A percentile compares a stretch with the other conserved stretches of the same genome.
Conservation (phyloP, 2,888 invertebrate genomes). For the Synanthedon formicaeformis region DNA sequence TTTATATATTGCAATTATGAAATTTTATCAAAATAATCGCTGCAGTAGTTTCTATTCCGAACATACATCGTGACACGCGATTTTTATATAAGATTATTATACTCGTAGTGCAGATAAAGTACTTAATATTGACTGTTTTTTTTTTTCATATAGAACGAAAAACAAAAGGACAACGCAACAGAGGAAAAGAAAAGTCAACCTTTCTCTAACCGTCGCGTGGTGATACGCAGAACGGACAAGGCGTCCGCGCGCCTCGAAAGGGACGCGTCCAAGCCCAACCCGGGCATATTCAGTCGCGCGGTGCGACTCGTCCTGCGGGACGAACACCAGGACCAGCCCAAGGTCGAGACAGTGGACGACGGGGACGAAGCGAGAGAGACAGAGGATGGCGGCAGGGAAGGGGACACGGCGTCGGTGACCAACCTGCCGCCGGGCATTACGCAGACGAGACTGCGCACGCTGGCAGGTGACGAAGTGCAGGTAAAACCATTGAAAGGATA, state of each 20-base stretch:
- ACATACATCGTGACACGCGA: too few relatives aligned
- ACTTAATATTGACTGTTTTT: too few relatives aligned
- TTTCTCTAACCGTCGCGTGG: conserved; percentile 46
- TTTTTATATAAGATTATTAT: too few relatives aligned
- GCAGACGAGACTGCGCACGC: conserved; percentile 44
- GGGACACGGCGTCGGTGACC: conserved; percentile 27
- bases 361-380: conserved; percentile 23
- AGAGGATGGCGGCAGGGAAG: conserved; percentile 22
- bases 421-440: conserved; percentile 62
- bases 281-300: conserved; percentile 52
- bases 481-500: conserved; percentile 27
- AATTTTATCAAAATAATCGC: too few relatives aligned
- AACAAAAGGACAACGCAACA: conserved; percentile 18
- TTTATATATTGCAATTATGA: too few relatives aligned
- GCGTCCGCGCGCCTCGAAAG: conserved; percentile 35
- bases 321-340: conserved; percentile 30
- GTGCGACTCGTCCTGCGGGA: conserved; percentile 27
- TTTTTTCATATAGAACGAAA: conserved; percentile 6
- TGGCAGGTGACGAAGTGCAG: conserved; percentile 57
- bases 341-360: conserved; percentile 31
- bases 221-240: conserved; percentile 30
- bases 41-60: too few relatives aligned
- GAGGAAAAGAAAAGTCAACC: conserved; percentile 20
- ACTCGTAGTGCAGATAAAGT: too few relatives aligned
- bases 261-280: conserved; percentile 36